Evolutionary conservation across 1,140 invertebrate species (phyloP), one percentile per base, ranked within the genome.

Genomic region (Drosophila nasuta): DNA sequence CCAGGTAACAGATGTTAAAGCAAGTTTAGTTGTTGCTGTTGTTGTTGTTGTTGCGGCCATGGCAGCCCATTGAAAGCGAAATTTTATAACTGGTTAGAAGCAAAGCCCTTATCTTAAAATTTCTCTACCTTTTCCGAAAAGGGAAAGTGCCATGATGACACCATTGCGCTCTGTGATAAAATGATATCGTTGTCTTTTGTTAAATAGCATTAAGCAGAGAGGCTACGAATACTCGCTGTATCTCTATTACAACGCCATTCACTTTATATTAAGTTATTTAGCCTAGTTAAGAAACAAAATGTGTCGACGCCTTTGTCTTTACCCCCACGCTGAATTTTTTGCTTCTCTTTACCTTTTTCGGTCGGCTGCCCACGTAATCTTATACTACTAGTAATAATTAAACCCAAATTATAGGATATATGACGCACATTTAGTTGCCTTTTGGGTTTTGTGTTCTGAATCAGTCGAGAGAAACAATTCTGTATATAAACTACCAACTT

Each of bases 101-200:
- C 51, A 17, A 35, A 38, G 49, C 15, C 49, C 57, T 52, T 52
- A 20, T 30, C 33, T 48, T 30, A 41, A 70, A 54, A 62, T 62
- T 62, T 62, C 25, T 15, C 57, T 38, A 20, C 15, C 30, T 51
- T n/a, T 68, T 38, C 41, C 48, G 41, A 49, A 7, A 43, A n/a
- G 17, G 35, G 46, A 46, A 45, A 15, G 72, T 57, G 46, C 20
- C 45, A 65, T 97, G 17, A 93, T 94, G 68, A 94, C 57, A 95
- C 81, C 95, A 96, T 86, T 95, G 96, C 15, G 96, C 96, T 30
- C 25, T 95, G 94, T 88, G 87, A 88, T 88, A 82, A 88, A 88
- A 88, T 88, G 83, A 88, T 88, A 88, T 88, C 83, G 80, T 82
- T 80, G 83, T 70, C 79, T 88, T 25, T 88, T 80, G 83, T 88